These are phyloP conservation scores for Pocota personata DNA, from an alignment of 2,888 invertebrate genomes.

Conservation along the genomic window DNA sequence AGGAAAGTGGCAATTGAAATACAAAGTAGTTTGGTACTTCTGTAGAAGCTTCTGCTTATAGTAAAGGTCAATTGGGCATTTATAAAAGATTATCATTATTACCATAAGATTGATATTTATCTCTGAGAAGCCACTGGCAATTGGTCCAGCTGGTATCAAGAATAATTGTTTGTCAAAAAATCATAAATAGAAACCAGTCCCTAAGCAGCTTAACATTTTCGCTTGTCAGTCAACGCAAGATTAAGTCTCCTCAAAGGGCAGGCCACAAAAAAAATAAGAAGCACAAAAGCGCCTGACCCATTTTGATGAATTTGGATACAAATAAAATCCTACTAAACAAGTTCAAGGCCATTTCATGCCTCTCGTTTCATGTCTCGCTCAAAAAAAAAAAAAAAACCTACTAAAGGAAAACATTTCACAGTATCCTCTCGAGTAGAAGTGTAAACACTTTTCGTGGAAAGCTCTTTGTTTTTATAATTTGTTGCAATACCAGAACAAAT, in stretches of 20 bases:
- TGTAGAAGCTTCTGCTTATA: background rate
- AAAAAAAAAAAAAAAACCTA: background rate
- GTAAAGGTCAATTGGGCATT: too few species aligned
- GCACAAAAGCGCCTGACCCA: background rate
- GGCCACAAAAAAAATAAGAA: too few species aligned
- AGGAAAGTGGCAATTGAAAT: too few species aligned
- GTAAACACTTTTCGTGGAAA: conserved; percentile 1
- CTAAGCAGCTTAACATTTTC: too few species aligned
- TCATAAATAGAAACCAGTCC: background rate
- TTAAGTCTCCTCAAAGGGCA: too few species aligned
- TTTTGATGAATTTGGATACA: background rate
- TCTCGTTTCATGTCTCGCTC: background rate
- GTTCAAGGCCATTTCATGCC: background rate
- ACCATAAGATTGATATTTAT: too few species aligned
- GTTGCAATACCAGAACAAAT: conserved; percentile 50
- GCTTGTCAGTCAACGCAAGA: background rate
- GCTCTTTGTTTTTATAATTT: conserved; percentile 45
- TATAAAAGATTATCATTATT: too few species aligned
- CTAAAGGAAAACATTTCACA: background rate
- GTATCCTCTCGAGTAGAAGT: conserved; percentile 5
- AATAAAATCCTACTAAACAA: background rate
- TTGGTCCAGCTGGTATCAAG: too few species aligned
- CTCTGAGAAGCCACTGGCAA: too few species aligned
- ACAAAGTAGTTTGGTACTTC: background rate
- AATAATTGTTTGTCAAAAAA: too few species aligned